Evolutionary conservation across 2,888 invertebrate species (phyloP).

Genomic region (Hydroisotoma schaefferi): DNA sequence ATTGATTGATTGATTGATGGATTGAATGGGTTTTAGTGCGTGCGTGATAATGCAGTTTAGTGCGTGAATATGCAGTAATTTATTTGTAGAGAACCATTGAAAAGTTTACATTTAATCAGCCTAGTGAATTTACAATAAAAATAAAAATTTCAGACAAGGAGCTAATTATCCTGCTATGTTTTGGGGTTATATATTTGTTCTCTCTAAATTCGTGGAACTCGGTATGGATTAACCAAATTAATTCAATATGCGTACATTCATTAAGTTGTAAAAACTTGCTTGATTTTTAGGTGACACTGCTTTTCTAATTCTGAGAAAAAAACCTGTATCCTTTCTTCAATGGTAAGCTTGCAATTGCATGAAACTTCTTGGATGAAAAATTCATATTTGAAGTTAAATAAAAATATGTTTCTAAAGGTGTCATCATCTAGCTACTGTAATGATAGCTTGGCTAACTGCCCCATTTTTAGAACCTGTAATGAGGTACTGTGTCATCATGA

Average conservation of each 20-base stretch:
- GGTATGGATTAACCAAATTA: neutral
- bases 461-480: conserved; percentile 14
- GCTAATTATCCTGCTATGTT: conserved; percentile 5
- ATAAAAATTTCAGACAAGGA: conserved; percentile 8
- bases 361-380: too few relatives aligned
- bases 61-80: too few relatives aligned
- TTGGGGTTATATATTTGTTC: conserved; percentile 8
- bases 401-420: neutral
- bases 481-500: conserved; percentile 16
- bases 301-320: conserved; percentile 16
- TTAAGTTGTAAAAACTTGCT: neutral
- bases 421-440: conserved; percentile 14
- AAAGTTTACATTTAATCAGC: neutral
- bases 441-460: conserved; percentile 13
- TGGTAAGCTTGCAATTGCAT: too few relatives aligned
- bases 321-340: conserved; percentile 13
- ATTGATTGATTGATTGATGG: too few relatives aligned
- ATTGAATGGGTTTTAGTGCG: too few relatives aligned
- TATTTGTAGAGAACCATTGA: too few relatives aligned
- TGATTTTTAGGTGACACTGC: conserved; percentile 12
- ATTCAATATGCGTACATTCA: neutral
- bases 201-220: conserved; percentile 12
- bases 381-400: neutral
- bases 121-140: too few relatives aligned
- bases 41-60: too few relatives aligned